Conservation (phyloP, 2,113 vertebrate species). For the Benitochromis conjunctus region DNA sequence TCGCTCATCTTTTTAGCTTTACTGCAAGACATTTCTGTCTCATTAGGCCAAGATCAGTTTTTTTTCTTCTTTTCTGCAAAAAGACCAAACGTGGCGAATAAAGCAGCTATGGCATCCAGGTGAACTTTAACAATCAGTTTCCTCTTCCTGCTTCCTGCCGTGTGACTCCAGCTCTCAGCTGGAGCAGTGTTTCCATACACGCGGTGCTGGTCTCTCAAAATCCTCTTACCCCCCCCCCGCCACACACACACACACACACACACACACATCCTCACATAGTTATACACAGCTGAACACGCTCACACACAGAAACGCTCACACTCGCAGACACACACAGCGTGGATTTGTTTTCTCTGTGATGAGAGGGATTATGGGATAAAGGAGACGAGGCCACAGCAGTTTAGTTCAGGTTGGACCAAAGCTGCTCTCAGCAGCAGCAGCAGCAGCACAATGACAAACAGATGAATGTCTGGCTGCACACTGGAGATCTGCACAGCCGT, state of each 20-base stretch:
- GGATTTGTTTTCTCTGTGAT: constrained; percentile 76
- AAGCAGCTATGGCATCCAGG: not conserved
- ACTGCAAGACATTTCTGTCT: not conserved
- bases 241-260: not conserved
- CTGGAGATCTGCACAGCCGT: constrained; percentile 23
- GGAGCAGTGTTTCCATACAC: not conserved
- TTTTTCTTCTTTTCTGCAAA: not conserved
- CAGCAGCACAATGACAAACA: constrained; percentile 54
- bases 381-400: constrained; percentile 58
- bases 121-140: constrained; percentile 12
- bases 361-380: constrained; percentile 79
- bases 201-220: constrained; percentile 33
- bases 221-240: constrained; percentile 54
- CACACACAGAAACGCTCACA: not conserved
- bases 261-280: not conserved
- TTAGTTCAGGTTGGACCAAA: constrained; percentile 65
- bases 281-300: not conserved
- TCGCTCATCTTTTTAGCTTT: not conserved
- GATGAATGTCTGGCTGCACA: constrained; percentile 34
- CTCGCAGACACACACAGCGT: constrained; percentile 43
- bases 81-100: not conserved
- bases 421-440: constrained; percentile 42
- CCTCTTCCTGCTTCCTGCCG: not conserved
- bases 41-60: not conserved
- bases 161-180: not conserved